These are phyloP conservation scores for Amazona guildingii DNA, from an alignment of 2,113 vertebrate species.

Conservation along the genomic window DNA sequence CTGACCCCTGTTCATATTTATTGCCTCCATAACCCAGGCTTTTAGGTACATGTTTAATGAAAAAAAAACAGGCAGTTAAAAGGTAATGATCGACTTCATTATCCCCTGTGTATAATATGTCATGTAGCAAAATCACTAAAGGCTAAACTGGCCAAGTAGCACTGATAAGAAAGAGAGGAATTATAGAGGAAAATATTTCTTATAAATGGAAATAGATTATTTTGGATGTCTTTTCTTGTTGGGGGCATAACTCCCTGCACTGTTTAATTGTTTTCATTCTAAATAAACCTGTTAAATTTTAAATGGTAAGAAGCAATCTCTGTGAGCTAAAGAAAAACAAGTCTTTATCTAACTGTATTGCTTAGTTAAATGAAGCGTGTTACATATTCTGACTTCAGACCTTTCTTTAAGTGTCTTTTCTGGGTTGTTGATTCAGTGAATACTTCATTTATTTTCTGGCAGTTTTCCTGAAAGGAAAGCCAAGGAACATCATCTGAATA, in stretches of 20 bases:
- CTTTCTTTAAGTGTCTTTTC: conserved; percentile 1
- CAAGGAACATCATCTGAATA: conserved; percentile 58
- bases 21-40: not conserved
- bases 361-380: not conserved
- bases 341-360: not conserved
- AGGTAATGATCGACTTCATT: not conserved
- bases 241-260: not conserved
- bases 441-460: conserved; percentile 50
- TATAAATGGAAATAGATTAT: not conserved
- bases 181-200: not conserved
- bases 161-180: not conserved
- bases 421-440: conserved; percentile 19
- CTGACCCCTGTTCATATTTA: not conserved
- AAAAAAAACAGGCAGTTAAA: not conserved
- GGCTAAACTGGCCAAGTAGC: not conserved
- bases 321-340: not conserved
- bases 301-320: not conserved
- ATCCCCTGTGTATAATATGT: not conserved
- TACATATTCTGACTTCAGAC: conserved; percentile 18
- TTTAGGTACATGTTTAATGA: not conserved
- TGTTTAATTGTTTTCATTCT: not conserved
- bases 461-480: conserved; percentile 43
- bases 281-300: not conserved
- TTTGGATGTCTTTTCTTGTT: not conserved
- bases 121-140: not conserved